A percentile compares a stretch with the other conserved stretches of the same genome.
Evolutionary conservation across 2,113 vertebrate species (phyloP).

Genomic region (Engraulis encrasicolus): DNA sequence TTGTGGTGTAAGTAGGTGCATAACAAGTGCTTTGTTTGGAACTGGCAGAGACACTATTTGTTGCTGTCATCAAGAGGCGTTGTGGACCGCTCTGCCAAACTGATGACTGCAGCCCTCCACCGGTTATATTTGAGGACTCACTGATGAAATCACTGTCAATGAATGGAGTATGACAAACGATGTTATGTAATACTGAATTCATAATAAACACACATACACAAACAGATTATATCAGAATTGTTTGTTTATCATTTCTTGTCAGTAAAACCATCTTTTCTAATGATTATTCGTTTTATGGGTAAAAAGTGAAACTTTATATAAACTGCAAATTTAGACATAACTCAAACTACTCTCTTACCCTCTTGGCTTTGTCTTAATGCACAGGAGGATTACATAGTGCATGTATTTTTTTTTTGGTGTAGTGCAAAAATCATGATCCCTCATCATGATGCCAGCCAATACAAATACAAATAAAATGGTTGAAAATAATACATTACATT

Average conservation of each 20-base stretch:
- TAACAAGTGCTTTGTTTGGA: neutral
- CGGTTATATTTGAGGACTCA: neutral
- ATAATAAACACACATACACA: neutral
- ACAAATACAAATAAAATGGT: no score
- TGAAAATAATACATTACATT: no score
- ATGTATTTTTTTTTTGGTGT: neutral
- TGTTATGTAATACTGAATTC: neutral
- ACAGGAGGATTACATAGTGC: neutral
- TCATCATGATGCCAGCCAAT: no score
- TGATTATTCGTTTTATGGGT: neutral
- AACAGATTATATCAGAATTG: neutral
- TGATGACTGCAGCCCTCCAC: neutral
- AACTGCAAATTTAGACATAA: no score
- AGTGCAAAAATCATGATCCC: neutral
- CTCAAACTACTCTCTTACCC: no score
- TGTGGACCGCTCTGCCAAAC: conserved; percentile 6
- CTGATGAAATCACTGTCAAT: neutral
- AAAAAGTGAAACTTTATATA: neutral
- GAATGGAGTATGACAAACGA: no score
- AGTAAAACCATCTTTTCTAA: neutral
- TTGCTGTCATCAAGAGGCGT: neutral
- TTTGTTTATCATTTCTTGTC: neutral
- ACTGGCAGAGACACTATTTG: neutral
- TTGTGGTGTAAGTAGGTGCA: neutral
- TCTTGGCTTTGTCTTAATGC: no score